These are phyloP conservation scores for Tachina lurida DNA, from an alignment of 2,888 invertebrate species.

Conservation along the genomic window DNA sequence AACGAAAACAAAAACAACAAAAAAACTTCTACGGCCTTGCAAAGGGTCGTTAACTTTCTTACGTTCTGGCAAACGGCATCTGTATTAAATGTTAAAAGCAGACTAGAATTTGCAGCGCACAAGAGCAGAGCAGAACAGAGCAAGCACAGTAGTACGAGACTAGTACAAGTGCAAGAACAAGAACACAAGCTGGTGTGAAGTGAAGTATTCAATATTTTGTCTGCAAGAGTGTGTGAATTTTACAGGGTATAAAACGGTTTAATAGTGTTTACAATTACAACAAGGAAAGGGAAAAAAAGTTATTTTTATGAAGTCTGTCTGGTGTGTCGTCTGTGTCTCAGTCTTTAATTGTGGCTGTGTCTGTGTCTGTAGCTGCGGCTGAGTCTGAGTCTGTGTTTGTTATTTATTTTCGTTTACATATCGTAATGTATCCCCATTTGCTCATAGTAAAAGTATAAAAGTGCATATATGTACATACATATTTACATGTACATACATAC, in stretches of 20 bases:
- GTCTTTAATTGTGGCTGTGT: constrained; percentile 3
- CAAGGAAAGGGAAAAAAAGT: constrained; percentile 31
- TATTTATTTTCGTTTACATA: constrained; percentile 37
- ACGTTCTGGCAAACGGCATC: constrained; percentile 68
- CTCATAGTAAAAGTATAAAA: constrained; percentile 26
- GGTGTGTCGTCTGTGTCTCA: constrained; percentile 17
- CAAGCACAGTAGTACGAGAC: constrained; percentile 50
- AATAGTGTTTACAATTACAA: constrained; percentile 51
- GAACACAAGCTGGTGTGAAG: constrained; percentile 2
- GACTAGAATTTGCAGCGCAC: constrained; percentile 43
- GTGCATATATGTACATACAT: constrained; percentile 5
- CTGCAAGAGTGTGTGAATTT: constrained; percentile 27
- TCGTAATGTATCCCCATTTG: constrained; percentile 36
- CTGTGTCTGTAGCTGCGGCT: constrained; percentile 24
- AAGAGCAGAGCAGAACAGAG: constrained; percentile 20
- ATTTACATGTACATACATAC: no score
- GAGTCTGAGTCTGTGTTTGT: constrained; percentile 35
- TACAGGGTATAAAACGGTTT: constrained; percentile 52
- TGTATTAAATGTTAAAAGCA: constrained; percentile 60
- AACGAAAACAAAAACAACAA: constrained; percentile 20
- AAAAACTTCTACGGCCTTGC: constrained; percentile 70
- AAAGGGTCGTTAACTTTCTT: constrained; percentile 71
- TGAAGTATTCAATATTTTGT: constrained; percentile 18
- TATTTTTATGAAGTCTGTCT: constrained; percentile 42
- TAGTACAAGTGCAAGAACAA: constrained; percentile 28